Base-by-base conservation (phyloP, 2,113 vertebrate genomes). In the Ctenomys sociabilis region DNA sequence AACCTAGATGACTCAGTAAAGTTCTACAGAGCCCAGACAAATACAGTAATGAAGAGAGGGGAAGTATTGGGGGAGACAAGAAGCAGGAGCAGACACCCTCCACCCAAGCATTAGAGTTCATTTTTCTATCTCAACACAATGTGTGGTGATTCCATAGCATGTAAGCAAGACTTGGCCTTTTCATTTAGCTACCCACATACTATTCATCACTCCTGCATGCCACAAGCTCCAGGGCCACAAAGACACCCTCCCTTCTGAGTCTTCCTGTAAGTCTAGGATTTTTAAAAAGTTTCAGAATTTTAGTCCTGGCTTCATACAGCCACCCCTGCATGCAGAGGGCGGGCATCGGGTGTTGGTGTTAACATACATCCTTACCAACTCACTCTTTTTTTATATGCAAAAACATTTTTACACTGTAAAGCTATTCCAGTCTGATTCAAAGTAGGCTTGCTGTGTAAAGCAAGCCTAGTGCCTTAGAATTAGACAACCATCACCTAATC, bases 61-160 rank as follows among this genome's bases (percentile, higher is more conserved):
- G 87, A 95, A 97, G 95, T 96, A 97, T 94, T 54, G 93, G 87
- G 14, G 75, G 94, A 96, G 66, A 97, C 91, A 10, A 70, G 94
- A 97, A 97, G 91, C 87, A 94, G 88, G 95, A 96, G 77, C 88
- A 95, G 97, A 96, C 66, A 17, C 88, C 92, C 59, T 68, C 97
- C 91, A 94, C 90, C 97, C 97, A 83, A 92, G 96, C 17, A 13
- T 96, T 98, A 97, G 98, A 98, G 98, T 98, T 98, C 98, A 98
- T 98, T 98, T 98, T 97, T 97, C 98, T 95, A 40, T 97, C 95
- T 97, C 96, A 95, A 98, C 96, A 97, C 96, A 93, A 68, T 97
- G 95, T 98, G 93, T 68, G 66, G 40, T 94, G 97, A 97, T 97
- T 95, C 95, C 77, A 0, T 80, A 73, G 85, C 96, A 92, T 90